phyloP scores from a whole-genome alignment of 2,888 invertebrate genomes.

The Acleris sparsana region DNA sequence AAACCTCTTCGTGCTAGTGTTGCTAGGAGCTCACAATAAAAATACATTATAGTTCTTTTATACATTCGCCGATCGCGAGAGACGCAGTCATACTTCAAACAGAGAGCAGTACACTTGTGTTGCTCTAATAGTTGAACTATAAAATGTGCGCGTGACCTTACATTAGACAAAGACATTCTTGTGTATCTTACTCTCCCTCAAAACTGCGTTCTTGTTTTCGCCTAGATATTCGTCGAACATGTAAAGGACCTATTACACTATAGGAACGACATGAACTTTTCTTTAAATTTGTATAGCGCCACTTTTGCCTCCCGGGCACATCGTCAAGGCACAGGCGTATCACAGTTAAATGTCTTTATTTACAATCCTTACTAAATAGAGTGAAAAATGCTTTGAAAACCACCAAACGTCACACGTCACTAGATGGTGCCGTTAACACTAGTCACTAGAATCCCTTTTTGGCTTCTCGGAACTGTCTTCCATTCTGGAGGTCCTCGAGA shows the following conservation, averaged over 20 bases:
- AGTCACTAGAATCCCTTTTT: slow-evolving; percentile 78
- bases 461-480: slow-evolving; percentile 76
- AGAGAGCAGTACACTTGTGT: too few species aligned
- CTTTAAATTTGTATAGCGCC: slow-evolving; percentile 62
- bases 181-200: too few species aligned
- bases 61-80: too few species aligned
- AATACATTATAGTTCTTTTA: too few species aligned
- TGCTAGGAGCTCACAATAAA: too few species aligned
- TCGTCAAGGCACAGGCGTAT: slow-evolving; percentile 80
- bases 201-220: too few species aligned
- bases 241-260: slow-evolving; percentile 18
- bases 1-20: slow-evolving; percentile 14
- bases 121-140: too few species aligned
- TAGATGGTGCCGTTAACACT: slow-evolving; percentile 64
- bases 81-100: too few species aligned
- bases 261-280: slow-evolving; percentile 18
- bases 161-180: too few species aligned
- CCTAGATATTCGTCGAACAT: background rate
- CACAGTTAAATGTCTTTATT: slow-evolving; percentile 73
- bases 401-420: slow-evolving; percentile 45
- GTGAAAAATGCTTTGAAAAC: slow-evolving; percentile 13
- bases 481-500: slow-evolving; percentile 82
- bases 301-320: slow-evolving; percentile 60
- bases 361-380: slow-evolving; percentile 43
- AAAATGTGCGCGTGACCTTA: too few species aligned